phyloP scores from a whole-genome alignment of 2,797 vertebrate species.

The Staurois parvus region DNA sequence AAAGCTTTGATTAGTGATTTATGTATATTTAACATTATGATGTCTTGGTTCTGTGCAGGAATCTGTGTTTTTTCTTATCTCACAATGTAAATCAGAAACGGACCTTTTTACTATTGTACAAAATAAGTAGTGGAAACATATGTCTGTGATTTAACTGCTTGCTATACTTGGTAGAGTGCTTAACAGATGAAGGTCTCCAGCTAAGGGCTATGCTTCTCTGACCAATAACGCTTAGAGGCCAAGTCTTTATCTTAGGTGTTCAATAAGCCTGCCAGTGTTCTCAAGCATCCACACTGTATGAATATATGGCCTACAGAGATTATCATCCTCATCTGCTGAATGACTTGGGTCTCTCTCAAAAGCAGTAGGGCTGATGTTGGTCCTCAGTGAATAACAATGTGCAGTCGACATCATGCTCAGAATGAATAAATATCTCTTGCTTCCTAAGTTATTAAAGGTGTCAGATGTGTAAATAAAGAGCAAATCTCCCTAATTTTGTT shows the following conservation, averaged over 20 bases:
- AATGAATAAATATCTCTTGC: conserved; percentile 12
- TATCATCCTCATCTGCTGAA: neutral
- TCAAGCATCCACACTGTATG: neutral
- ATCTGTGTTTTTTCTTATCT: neutral
- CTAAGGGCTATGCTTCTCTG: neutral
- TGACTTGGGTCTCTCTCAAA: neutral
- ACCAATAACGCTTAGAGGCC: neutral
- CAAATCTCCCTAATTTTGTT: conserved; percentile 28
- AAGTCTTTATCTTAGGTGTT: neutral
- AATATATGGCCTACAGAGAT: neutral
- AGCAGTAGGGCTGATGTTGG: neutral
- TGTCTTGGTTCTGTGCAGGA: neutral
- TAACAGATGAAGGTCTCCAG: neutral
- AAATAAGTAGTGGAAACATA: neutral
- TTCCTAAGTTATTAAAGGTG: conserved; percentile 37
- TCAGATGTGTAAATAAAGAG: conserved; percentile 53
- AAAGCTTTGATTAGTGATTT: neutral
- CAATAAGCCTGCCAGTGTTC: neutral
- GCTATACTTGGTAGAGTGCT: neutral
- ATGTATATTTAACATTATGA: conserved; percentile 3
- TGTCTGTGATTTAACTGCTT: neutral
- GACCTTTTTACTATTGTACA: neutral
- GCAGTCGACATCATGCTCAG: conserved; percentile 21
- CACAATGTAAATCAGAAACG: neutral
- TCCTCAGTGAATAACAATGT: neutral